These are phyloP conservation scores for Tachystola acroxantha DNA, from an alignment of 2,888 invertebrate genomes.

Conservation along the genomic window DNA sequence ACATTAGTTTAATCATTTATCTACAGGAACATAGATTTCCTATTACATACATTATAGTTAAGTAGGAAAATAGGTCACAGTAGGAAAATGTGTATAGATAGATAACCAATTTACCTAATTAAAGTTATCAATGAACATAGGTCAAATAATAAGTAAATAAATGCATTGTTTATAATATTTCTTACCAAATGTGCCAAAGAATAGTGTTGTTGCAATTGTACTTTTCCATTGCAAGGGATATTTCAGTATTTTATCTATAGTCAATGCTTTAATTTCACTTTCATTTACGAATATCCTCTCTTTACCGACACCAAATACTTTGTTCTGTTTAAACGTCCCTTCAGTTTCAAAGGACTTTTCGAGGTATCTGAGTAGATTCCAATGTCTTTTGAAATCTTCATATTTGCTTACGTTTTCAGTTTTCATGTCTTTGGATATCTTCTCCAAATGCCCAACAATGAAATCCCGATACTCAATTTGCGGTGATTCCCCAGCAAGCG, in stretches of 20 bases:
- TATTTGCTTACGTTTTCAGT: conserved; percentile 45
- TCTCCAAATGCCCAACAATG: conserved; percentile 81
- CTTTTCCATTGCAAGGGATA: conserved; percentile 74
- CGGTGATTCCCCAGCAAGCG: conserved; percentile 77
- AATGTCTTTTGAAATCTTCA: conserved; percentile 57
- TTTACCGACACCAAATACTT: conserved; percentile 61
- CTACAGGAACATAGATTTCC: no score
- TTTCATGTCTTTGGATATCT: conserved; percentile 58
- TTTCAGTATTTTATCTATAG: conserved; percentile 63
- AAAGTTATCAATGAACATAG: no score
- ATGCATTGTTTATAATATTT: neutral
- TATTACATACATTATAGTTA: no score
- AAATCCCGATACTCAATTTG: conserved; percentile 80
- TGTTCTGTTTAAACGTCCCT: conserved; percentile 69
- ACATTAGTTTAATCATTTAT: no score
- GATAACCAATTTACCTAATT: no score
- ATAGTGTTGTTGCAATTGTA: conserved; percentile 75
- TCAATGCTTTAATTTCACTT: conserved; percentile 67
- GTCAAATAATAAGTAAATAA: no score
- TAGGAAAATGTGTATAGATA: no score
- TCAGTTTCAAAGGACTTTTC: conserved; percentile 70
- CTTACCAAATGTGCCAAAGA: conserved; percentile 77
- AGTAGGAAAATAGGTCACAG: no score
- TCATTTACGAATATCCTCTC: conserved; percentile 65
- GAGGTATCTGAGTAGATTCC: conserved; percentile 60